Conservation (phyloP, 1,140 invertebrate genomes). For the Phthorimaea operculella region DNA sequence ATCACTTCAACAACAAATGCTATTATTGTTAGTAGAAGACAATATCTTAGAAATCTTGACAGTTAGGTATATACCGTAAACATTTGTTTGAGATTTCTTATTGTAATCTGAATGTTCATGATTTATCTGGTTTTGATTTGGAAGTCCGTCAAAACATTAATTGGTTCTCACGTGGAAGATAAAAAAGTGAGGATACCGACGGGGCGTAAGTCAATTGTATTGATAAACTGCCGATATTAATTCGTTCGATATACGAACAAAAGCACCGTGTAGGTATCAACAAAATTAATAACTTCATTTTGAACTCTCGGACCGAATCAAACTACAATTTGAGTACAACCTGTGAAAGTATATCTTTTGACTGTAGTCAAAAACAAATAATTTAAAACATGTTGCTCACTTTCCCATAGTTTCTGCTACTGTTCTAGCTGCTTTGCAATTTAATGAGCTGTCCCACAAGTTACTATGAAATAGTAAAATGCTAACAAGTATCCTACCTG, state of each 20-base stretch:
- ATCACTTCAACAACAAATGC: conserved; percentile 19
- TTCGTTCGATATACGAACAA: background rate
- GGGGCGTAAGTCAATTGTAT: conserved; percentile 10
- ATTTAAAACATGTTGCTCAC: background rate
- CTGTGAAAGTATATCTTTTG: background rate
- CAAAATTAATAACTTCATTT: conserved; percentile 1
- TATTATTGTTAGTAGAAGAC: conserved; percentile 7
- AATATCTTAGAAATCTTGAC: conserved; percentile 2
- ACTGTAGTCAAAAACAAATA: background rate
- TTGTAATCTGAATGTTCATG: conserved; percentile 5
- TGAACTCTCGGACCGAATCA: background rate
- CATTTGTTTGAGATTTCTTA: background rate
- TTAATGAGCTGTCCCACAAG: conserved; percentile 3
- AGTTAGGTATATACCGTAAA: background rate
- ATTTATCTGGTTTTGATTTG: conserved; percentile 10
- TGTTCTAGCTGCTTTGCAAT: conserved; percentile 5
- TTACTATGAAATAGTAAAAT: conserved; percentile 2
- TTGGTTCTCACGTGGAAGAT: conserved; percentile 13
- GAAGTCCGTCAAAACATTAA: conserved; percentile 12
- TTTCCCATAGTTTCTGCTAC: background rate
- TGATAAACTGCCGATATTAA: conserved; percentile 12
- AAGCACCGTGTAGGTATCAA: background rate
- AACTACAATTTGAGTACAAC: background rate
- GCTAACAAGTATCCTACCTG: conserved; percentile 4
- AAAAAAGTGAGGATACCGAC: conserved; percentile 9